Evolutionary conservation across 2,113 vertebrate genomes (phyloP), one percentile per base, ranked within the genome.

Genomic region (Platichthys stellatus): DNA sequence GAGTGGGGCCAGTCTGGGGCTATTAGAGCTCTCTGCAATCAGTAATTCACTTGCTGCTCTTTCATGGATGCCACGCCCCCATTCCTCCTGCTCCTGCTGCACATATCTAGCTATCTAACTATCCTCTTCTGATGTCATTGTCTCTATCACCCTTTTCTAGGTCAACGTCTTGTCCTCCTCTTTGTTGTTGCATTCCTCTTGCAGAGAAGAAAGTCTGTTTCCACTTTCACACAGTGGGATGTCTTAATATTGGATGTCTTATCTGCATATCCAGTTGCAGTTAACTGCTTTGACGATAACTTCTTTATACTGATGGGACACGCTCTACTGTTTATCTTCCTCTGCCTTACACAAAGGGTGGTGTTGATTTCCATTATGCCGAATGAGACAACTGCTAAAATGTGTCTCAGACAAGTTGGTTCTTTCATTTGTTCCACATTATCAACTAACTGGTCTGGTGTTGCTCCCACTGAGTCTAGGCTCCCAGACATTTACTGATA

Each of bases 21-120:
- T 91, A 92, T 92, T 91, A 92, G 90, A 86, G 86, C 90, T 86
- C 86, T 86, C 70, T 88, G 89, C 88, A 86, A 92, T 91, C 92
- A 88, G 88, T 86, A 69, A 87, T 89, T 87, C 85, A 90, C 85
- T 77, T 81, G 89, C 53, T 85, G 80, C 86, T 89, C 74, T 83
- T 90, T 86, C 82, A 79, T 62, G 40, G 77, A 87, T 11, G 70
- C 79, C 74, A 80, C 74, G 66, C 31, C 54, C 69, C 66, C 61
- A 17, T 20, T 76, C 72, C 79, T 72, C 71, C 63, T 70, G 28
- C 66, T 74, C 56, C 70, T 58, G 70, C 83, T 82, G 80, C 85
- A 84, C 76, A 85, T 51, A 47, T 78, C 70, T 64, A 35, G 45
- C 66, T 76, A 8, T 53, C 51, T 9, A 8, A 54, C 51, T 21